Evolutionary conservation across 2,113 vertebrate genomes (phyloP), one percentile per base, ranked within the genome.

Genomic region (Typhlomys cinereus): DNA sequence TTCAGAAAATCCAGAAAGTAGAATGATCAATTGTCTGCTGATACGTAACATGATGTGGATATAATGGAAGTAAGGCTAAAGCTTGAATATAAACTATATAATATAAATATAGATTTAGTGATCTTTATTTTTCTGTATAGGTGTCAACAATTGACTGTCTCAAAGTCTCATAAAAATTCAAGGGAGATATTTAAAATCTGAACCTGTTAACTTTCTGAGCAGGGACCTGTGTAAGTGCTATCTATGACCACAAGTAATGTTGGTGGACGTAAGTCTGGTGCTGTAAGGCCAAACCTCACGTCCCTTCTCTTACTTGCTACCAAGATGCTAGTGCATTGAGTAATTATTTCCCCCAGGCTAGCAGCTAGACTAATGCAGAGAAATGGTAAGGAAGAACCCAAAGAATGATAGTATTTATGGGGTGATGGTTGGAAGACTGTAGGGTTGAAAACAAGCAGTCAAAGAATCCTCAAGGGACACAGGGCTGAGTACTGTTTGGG

Each of bases 1-100:
- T 64, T 78, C 54, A 62, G n/a, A 39, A 41, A 34, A 59, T 79
- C 52, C 61, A 36, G 15, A 44, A 6, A 84, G 12, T 4, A 59
- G 50, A 64, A 31, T 13, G 59, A 17, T 46, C 75, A 52, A 18
- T 74, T 83, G n/a, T 44, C 18, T 57, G 7, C 15, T 25, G 75
- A n/a, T 20, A 54, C 82, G 50, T 88, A 29, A 73, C 48, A 29
- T 25, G 31, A 44, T 27, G 44, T 87, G 6, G 14, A 81, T 5
- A 81, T 87, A 86, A 64, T 44, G 62, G 74, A 34, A 4, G 17
- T 13, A 50, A 90, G 76, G 59, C 5, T 54, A 61, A 78, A 71
- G 14, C 20, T 78, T 78, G 15, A 71, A 21, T 39, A 21, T 29
- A 31, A 67, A 18, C 18, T 54, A n/a, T n/a, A n/a, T n/a, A n/a